A percentile compares a stretch with the other conserved stretches of the same genome.
Evolutionary conservation across 1,140 invertebrate species (phyloP).

Genomic region (Nylanderia fulva): DNA sequence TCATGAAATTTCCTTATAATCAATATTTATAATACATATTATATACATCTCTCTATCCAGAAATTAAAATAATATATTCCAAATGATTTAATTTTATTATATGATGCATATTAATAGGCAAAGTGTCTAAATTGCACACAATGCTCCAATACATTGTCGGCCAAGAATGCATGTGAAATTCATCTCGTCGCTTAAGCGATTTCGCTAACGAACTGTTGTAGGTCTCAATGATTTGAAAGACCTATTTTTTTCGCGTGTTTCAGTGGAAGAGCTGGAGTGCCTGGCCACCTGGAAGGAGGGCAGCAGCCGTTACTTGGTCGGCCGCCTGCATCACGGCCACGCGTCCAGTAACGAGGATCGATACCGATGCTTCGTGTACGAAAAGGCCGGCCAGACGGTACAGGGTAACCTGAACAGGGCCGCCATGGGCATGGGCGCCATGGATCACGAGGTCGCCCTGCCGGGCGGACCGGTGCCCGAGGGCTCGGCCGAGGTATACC

Average conservation of each 20-base stretch:
- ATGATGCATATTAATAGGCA: no score
- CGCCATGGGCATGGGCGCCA: slow-evolving; percentile 78
- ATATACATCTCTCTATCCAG: no score
- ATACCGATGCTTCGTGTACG: slow-evolving; percentile 97
- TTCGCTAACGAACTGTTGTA: no score
- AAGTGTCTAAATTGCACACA: no score
- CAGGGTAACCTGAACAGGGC: slow-evolving; percentile 79
- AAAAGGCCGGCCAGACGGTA: slow-evolving; percentile 88
- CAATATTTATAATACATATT: no score
- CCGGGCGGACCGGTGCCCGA: slow-evolving; percentile 79
- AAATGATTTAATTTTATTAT: no score
- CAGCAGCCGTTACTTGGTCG: slow-evolving; percentile 94
- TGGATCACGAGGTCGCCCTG: slow-evolving; percentile 80
- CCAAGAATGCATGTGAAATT: no score
- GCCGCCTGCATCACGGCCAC: slow-evolving; percentile 92
- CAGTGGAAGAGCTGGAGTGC: slow-evolving; percentile 95
- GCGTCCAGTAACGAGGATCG: slow-evolving; percentile 96
- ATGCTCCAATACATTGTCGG: no score
- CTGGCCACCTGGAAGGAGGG: slow-evolving; percentile 96
- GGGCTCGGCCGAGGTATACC: slow-evolving; percentile 87
- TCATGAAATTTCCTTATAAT: no score
- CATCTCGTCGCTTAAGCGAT: neutral
- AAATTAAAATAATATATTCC: no score
- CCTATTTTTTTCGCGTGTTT: slow-evolving; percentile 66
- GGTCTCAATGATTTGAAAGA: neutral